These are phyloP conservation scores for Siphamia tubifer DNA, from an alignment of 2,113 vertebrate genomes.

Conservation along the genomic window DNA sequence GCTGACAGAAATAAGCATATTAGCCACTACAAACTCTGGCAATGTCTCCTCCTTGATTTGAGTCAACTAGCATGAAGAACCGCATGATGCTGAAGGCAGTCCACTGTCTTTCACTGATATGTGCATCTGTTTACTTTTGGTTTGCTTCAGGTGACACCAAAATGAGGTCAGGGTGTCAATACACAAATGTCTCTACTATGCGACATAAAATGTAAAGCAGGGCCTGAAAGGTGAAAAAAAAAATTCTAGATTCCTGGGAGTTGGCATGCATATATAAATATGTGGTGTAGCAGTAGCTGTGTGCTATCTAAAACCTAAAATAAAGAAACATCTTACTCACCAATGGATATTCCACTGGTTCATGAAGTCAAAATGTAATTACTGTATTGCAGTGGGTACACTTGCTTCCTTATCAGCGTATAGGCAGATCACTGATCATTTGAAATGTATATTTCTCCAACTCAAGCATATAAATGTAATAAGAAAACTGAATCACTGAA, in stretches of 20 bases:
- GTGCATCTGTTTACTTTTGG: constrained; percentile 49
- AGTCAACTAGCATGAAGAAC: constrained; percentile 42
- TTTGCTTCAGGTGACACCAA: constrained; percentile 29
- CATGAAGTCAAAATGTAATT: too few species aligned
- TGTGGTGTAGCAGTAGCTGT: too few species aligned
- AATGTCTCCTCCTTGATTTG: constrained; percentile 64
- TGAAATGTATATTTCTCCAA: too few species aligned
- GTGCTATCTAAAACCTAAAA: too few species aligned
- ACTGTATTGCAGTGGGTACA: too few species aligned
- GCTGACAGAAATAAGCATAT: constrained; percentile 71
- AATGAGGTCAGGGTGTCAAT: constrained; percentile 51
- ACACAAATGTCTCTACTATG: background rate
- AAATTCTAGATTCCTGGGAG: background rate
- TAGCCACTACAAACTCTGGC: constrained; percentile 62
- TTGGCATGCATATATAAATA: too few species aligned
- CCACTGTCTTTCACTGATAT: constrained; percentile 28
- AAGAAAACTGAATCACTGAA: too few species aligned
- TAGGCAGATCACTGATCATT: too few species aligned
- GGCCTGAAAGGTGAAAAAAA: background rate
- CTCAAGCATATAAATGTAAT: too few species aligned
- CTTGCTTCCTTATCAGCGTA: too few species aligned
- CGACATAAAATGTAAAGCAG: background rate
- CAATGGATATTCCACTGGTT: too few species aligned
- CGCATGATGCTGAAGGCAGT: constrained; percentile 39
- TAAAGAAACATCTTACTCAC: too few species aligned